Percentiles rank a stretch among this genome's conserved stretches.
These are phyloP conservation scores for Acromyrmex heyeri DNA, from an alignment of 1,140 invertebrate genomes.

Conservation along the genomic window DNA sequence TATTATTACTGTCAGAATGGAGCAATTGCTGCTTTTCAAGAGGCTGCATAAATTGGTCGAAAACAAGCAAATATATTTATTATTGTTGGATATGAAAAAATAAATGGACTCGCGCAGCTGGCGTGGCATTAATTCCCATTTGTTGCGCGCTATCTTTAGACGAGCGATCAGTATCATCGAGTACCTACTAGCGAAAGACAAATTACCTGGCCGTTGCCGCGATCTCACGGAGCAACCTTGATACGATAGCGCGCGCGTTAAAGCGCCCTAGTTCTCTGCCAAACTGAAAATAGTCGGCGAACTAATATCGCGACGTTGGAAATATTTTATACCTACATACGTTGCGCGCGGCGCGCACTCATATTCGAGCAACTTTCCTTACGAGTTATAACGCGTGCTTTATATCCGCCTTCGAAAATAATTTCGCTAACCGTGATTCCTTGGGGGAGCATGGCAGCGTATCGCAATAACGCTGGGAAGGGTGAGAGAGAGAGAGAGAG, in stretches of 20 bases:
- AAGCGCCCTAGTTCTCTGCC: conserved; percentile 47
- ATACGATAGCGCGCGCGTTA: conserved; percentile 36
- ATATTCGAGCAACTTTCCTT: conserved; percentile 61
- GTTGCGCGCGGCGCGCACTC: conserved; percentile 43
- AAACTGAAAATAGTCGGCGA: conserved; percentile 68
- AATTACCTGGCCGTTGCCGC: conserved; percentile 46
- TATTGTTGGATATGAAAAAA: conserved; percentile 14
- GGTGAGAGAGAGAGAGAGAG: too few relatives aligned
- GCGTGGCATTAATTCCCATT: conserved; percentile 46
- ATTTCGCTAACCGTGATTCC: conserved; percentile 49
- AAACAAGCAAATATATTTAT: background rate
- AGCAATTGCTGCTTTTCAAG: background rate
- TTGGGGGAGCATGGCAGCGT: background rate
- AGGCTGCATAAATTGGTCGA: background rate
- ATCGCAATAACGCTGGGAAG: conserved; percentile 34
- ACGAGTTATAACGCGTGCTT: conserved; percentile 60
- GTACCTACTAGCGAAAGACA: conserved; percentile 47
- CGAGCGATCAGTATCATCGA: conserved; percentile 49
- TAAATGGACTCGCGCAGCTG: conserved; percentile 27
- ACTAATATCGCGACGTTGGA: conserved; percentile 56
- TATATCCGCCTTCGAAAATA: conserved; percentile 63
- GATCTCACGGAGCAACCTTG: conserved; percentile 52
- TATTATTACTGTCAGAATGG: background rate
- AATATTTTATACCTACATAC: conserved; percentile 67
- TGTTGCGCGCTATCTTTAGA: conserved; percentile 59